Evolutionary conservation across 2,888 invertebrate genomes (phyloP).

Genomic region (Morpho helenor): DNA sequence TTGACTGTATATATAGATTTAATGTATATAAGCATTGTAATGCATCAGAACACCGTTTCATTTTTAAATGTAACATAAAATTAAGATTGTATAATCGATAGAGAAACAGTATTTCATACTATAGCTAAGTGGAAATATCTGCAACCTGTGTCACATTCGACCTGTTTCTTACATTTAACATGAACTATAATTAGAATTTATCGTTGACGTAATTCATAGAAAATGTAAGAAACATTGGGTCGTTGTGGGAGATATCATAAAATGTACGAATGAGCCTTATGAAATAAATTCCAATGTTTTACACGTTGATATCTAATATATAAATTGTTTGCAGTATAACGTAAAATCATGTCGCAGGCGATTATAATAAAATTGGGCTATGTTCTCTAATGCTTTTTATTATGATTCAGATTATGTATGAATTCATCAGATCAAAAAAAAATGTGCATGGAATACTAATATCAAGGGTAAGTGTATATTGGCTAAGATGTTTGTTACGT

Average conservation of each 20-base stretch:
- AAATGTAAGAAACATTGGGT: too few relatives aligned
- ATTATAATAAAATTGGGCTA: slow-evolving; percentile 18
- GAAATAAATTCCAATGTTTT: slow-evolving; percentile 1
- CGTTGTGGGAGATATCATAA: neutral
- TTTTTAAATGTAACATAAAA: slow-evolving; percentile 20
- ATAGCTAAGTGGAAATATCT: slow-evolving; percentile 3
- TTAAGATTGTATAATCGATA: slow-evolving; percentile 28
- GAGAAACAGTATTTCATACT: slow-evolving; percentile 31
- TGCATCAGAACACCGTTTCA: slow-evolving; percentile 39
- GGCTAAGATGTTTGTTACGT: too few relatives aligned
- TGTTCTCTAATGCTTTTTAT: slow-evolving; percentile 15
- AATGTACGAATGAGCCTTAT: slow-evolving; percentile 1
- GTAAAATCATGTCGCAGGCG: slow-evolving; percentile 20
- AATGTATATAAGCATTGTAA: slow-evolving; percentile 40
- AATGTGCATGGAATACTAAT: too few relatives aligned
- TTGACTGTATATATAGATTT: slow-evolving; percentile 47
- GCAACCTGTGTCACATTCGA: too few relatives aligned
- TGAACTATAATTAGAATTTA: too few relatives aligned
- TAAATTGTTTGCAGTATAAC: slow-evolving; percentile 7
- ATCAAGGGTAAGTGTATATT: too few relatives aligned
- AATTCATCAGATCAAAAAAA: too few relatives aligned
- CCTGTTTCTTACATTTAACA: too few relatives aligned
- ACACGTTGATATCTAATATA: slow-evolving; percentile 5
- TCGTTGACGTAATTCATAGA: too few relatives aligned
- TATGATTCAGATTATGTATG: neutral